Evolutionary conservation across 2,797 vertebrate species (phyloP).

Genomic region (Cuniculus paca): DNA sequence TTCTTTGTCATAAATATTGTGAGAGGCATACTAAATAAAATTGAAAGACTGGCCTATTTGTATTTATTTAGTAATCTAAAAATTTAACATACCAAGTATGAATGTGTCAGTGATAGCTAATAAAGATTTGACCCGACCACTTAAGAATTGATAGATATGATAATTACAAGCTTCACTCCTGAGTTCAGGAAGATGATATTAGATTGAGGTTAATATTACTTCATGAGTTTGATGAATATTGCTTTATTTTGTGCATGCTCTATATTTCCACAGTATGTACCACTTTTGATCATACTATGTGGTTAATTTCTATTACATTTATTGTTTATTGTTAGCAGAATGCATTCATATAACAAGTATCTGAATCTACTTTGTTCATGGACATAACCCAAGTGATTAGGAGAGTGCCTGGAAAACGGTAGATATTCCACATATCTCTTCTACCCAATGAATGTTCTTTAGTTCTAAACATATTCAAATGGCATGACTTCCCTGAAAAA

Average conservation of each 20-base stretch:
- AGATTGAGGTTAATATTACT: not conserved
- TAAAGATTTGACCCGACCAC: not conserved
- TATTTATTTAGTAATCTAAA: slow-evolving; percentile 31
- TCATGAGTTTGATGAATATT: not conserved
- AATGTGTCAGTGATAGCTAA: not conserved
- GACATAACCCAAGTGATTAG: not conserved
- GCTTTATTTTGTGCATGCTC: not conserved
- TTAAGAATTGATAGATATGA: not conserved
- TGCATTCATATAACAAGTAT: slow-evolving; percentile 9
- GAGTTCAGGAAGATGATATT: not conserved
- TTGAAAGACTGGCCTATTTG: not conserved
- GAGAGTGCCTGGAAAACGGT: not conserved
- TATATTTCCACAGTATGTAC: not conserved
- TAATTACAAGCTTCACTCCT: not conserved
- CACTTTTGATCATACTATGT: not conserved
- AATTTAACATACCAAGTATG: slow-evolving; percentile 4
- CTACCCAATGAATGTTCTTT: slow-evolving; percentile 4
- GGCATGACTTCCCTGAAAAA: not conserved
- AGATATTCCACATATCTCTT: slow-evolving; percentile 1
- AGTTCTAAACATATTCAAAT: slow-evolving; percentile 25
- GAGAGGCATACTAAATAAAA: slow-evolving; percentile 35
- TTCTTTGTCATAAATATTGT: slow-evolving; percentile 56
- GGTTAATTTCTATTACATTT: slow-evolving; percentile 41
- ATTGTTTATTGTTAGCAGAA: not conserved
- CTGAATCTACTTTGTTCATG: not conserved